Evolutionary conservation across 1,140 invertebrate species (phyloP), one percentile per base, ranked within the genome.

Genomic region (Zaprionus davidi): DNA sequence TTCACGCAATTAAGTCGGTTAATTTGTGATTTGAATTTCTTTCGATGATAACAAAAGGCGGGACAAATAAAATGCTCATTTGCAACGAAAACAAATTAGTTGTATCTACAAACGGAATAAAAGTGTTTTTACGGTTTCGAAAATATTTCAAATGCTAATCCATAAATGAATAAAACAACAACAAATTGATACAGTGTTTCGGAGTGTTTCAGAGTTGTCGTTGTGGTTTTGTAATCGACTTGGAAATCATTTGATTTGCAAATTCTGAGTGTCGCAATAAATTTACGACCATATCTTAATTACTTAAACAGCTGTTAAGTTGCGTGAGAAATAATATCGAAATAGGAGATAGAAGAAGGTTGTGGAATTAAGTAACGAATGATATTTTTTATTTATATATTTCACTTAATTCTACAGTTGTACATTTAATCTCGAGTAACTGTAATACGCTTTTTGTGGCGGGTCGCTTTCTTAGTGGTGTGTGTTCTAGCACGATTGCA

Each of bases 1-100:
- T 87, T 78, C 73, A 81, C 65, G 66, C 79, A 87, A 88, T 84
- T 84, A 76, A 88, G 74, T 71, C 49, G 59, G 70, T 87, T 87
- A 75, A 80, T 87, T 86, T 76, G 53, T 57, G 36, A 65, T 71
- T 82, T 63, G 65, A 88, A 74, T 78, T 87, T 83, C 68, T 75
- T 73, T 63, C 41, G 44, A 38, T n/a, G 65, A 76, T 82, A 76
- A 75, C 82, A 73, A 75, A 65, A 76, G 80, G 84, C 68, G 65
- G 65, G 58, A 41, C 36, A 83, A 81, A 88, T 81, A 71, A 83
- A 78, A 74, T 58, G 58, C 69, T 73, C 78, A 83, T 87, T 88
- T 84, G 73, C 71, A 83, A 78, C 62, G 74, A 83, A 87, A 78
- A 73, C 73, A 49, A 68, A 80, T 87, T 82, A 69, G 79, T 82